Percentiles rank a stretch among this genome's conserved stretches.
phyloP scores from a whole-genome alignment of 92 coral and sea anemone species.

The Phymanthus crucifer region DNA sequence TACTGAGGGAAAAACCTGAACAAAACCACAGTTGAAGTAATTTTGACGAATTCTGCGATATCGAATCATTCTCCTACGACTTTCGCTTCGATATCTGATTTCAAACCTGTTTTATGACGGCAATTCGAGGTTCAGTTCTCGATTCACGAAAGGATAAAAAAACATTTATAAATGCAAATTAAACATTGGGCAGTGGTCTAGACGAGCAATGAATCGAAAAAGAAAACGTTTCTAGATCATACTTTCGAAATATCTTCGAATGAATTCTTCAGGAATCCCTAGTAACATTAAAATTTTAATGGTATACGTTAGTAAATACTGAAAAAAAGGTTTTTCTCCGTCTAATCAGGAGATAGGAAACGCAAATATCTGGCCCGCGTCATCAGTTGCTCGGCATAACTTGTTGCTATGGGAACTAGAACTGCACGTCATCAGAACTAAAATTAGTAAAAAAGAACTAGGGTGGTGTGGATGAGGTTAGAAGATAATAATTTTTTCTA shows the following conservation, averaged over 20 bases:
- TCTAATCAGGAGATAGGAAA: background rate
- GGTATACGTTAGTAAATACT: background rate
- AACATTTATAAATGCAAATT: background rate
- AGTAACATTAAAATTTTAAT: background rate
- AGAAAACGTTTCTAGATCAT: background rate
- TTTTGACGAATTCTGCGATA: background rate
- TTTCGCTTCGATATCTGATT: background rate
- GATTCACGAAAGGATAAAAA: background rate
- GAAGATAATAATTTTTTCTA: no score
- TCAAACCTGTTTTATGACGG: background rate
- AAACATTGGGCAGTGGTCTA: background rate
- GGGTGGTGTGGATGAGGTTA: no score
- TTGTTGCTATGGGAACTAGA: background rate
- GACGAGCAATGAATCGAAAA: conserved; percentile 1
- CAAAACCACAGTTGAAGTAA: conserved; percentile 6
- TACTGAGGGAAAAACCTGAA: conserved; percentile 36
- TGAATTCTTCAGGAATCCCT: background rate
- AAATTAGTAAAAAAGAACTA: no score
- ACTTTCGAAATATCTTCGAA: background rate
- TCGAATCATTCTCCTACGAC: background rate
- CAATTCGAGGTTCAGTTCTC: background rate
- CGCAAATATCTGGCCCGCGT: background rate
- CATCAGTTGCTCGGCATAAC: background rate
- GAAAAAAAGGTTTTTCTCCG: background rate
- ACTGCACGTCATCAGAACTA: background rate